Evolutionary conservation across 2,113 vertebrate species (phyloP).

Genomic region (Chionis minor): DNA sequence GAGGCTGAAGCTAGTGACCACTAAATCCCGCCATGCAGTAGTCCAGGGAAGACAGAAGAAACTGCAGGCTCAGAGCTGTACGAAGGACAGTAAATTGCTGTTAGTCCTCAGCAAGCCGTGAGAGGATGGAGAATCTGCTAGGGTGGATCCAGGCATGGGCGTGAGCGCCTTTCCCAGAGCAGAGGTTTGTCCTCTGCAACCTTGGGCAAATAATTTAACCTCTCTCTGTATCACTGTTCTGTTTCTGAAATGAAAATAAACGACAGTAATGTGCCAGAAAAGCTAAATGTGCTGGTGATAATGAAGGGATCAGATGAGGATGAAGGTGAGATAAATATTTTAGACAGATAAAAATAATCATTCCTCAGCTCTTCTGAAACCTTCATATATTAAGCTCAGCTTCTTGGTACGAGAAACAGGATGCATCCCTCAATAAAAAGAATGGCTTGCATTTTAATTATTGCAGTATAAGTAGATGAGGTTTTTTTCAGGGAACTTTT

Average conservation of each 20-base stretch:
- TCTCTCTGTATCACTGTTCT: neutral
- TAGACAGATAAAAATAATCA: constrained; percentile 3
- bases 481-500: neutral
- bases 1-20: neutral
- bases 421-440: neutral
- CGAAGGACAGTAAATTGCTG: neutral
- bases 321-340: constrained; percentile 24
- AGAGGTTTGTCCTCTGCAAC: neutral
- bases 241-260: constrained; percentile 46
- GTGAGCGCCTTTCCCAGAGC: neutral
- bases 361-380: neutral
- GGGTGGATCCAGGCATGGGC: neutral
- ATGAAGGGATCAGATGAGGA: neutral
- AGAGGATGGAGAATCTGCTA: neutral
- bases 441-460: neutral
- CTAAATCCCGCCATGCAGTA: neutral
- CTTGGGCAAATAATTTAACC: constrained; percentile 31
- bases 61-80: neutral
- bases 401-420: neutral
- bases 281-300: neutral
- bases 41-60: neutral
- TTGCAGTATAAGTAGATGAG: neutral
- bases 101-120: neutral
- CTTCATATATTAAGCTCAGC: neutral
- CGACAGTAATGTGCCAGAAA: neutral